phyloP scores from a whole-genome alignment of 1,140 invertebrate genomes.

The Battus philenor region DNA sequence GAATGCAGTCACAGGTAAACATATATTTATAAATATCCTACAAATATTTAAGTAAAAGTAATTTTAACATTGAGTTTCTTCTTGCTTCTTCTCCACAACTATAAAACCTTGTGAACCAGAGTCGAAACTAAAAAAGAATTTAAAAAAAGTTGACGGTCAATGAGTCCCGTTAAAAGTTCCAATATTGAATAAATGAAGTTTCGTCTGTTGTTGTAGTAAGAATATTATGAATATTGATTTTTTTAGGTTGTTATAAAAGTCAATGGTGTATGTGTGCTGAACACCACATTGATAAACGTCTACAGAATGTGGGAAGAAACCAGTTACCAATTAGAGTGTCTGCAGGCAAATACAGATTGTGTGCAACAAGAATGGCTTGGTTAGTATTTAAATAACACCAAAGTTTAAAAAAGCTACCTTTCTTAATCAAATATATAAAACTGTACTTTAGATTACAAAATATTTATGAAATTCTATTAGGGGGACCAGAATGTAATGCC shows the following conservation, averaged over 20 bases:
- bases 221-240: constrained; percentile 1
- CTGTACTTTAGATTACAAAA: constrained; percentile 1
- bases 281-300: constrained; percentile 80
- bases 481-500: too few species aligned
- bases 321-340: constrained; percentile 91
- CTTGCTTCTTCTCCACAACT: too few species aligned
- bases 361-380: constrained; percentile 86
- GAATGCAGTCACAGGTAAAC: constrained; percentile 78
- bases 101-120: too few species aligned
- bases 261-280: constrained; percentile 78
- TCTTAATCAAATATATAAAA: too few species aligned
- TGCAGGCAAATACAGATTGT: constrained; percentile 88
- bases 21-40: too few species aligned
- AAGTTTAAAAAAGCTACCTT: too few species aligned
- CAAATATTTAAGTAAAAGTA: too few species aligned
- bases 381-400: constrained; percentile 24
- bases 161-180: too few species aligned
- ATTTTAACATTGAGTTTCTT: too few species aligned
- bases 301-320: constrained; percentile 96
- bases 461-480: too few species aligned
- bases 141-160: too few species aligned
- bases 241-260: constrained; percentile 76
- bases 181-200: not conserved
- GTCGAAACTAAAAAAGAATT: too few species aligned
- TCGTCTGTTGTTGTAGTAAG: not conserved